Evolutionary conservation across 2,797 vertebrate species (phyloP).

Genomic region (Botia almorhae): DNA sequence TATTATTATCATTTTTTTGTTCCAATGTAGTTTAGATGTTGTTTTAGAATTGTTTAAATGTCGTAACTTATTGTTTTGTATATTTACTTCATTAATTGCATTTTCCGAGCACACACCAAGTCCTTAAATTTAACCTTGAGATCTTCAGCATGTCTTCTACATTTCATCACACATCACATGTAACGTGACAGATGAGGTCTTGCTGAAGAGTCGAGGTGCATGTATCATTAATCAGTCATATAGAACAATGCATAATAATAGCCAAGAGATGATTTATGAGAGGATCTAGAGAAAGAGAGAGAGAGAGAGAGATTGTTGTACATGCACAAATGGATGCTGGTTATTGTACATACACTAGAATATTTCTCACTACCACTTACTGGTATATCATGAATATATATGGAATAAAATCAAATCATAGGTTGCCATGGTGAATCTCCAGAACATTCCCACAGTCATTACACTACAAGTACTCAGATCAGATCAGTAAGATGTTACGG

Average conservation of each 20-base stretch:
- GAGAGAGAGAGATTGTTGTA: background rate
- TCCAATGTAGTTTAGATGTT: too few relatives aligned
- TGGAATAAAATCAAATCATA: too few relatives aligned
- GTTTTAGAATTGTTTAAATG: too few relatives aligned
- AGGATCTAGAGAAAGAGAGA: background rate
- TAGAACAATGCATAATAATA: background rate
- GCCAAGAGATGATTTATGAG: background rate
- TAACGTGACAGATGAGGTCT: constrained; percentile 4
- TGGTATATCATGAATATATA: too few relatives aligned
- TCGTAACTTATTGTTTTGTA: too few relatives aligned
- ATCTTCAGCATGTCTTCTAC: background rate
- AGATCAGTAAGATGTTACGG: background rate
- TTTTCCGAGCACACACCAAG: constrained; percentile 28
- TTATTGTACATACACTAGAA: too few relatives aligned
- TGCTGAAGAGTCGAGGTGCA: background rate
- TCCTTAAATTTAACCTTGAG: constrained; percentile 22
- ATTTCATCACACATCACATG: constrained; percentile 9
- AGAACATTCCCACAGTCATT: constrained; percentile 45
- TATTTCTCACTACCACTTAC: background rate
- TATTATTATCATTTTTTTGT: too few relatives aligned
- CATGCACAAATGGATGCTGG: background rate
- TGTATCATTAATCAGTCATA: background rate
- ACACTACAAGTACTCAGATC: background rate
- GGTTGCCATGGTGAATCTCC: constrained; percentile 73
- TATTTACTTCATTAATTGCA: too few relatives aligned